A percentile compares a stretch with the other conserved stretches of the same genome.
These are phyloP conservation scores for Physeter macrocephalus DNA, from an alignment of 2,113 vertebrate species.

Conservation along the genomic window DNA sequence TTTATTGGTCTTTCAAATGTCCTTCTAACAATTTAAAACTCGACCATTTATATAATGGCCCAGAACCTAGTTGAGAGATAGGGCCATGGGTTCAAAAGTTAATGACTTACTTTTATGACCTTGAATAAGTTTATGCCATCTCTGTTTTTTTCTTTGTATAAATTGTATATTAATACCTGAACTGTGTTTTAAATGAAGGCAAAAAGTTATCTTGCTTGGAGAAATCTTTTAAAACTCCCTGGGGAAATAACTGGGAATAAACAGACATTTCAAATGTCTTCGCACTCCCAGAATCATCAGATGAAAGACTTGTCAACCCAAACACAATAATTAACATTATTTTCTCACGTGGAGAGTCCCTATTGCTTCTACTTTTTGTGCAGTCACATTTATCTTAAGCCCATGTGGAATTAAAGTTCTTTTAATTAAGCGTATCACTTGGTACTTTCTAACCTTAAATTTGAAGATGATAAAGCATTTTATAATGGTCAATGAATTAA, in stretches of 20 bases:
- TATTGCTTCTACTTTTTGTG: background rate
- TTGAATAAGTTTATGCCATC: background rate
- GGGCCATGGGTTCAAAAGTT: background rate
- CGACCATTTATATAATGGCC: background rate
- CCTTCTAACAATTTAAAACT: background rate
- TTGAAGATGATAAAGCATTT: conserved; percentile 51
- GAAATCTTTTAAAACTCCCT: background rate
- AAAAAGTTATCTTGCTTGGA: background rate
- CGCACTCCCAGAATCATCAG: background rate
- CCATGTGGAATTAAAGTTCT: conserved; percentile 40
- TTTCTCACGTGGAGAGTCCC: background rate
- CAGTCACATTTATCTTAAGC: conserved; percentile 42
- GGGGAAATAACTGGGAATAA: background rate
- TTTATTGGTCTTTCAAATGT: background rate
- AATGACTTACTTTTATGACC: background rate
- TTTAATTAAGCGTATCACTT: conserved; percentile 58
- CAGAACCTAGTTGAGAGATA: background rate
- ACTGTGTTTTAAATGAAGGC: conserved; percentile 1
- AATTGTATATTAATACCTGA: background rate
- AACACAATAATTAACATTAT: conserved; percentile 12
- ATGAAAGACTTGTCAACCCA: background rate
- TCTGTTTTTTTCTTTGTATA: background rate
- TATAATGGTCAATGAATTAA: conserved; percentile 56
- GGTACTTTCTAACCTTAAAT: conserved; percentile 7
- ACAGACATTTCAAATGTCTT: conserved; percentile 1